Percentiles rank a stretch among this genome's conserved stretches.
Conservation (phyloP, 2,113 vertebrate genomes). For the Rhodinocichla rosea region DNA sequence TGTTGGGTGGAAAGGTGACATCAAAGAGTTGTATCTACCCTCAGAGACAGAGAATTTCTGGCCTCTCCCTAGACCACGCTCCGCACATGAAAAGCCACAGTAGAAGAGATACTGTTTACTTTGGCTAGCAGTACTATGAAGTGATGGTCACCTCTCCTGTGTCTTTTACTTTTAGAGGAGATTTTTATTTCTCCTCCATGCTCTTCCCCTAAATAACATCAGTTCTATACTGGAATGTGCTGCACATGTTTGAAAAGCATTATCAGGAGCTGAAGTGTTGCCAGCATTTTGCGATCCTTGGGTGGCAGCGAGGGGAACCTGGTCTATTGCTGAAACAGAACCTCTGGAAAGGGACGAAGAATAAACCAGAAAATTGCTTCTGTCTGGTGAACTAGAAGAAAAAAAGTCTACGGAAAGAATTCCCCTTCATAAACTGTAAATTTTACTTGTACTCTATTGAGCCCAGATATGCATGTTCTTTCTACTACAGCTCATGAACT, state of each 20-base stretch:
- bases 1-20: background rate
- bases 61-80: background rate
- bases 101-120: background rate
- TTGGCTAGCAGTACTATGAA: background rate
- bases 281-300: background rate
- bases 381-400: background rate
- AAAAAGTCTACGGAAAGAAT: conserved; percentile 1
- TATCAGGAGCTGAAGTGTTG: background rate
- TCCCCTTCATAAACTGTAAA: background rate
- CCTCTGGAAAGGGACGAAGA: background rate
- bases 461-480: background rate
- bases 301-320: background rate
- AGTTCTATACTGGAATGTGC: background rate
- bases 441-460: background rate
- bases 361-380: conserved; percentile 1
- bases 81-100: background rate
- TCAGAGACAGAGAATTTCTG: background rate
- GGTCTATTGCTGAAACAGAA: conserved; percentile 18
- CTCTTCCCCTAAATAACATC: background rate
- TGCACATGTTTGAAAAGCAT: background rate
- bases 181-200: background rate
- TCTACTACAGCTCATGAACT: background rate
- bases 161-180: background rate
- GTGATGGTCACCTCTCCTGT: background rate
- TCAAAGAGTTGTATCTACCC: background rate